Percentiles rank a stretch among this genome's conserved stretches.
These are phyloP conservation scores for Tamias sibiricus DNA, from an alignment of 2,113 vertebrate genomes.

Conservation along the genomic window DNA sequence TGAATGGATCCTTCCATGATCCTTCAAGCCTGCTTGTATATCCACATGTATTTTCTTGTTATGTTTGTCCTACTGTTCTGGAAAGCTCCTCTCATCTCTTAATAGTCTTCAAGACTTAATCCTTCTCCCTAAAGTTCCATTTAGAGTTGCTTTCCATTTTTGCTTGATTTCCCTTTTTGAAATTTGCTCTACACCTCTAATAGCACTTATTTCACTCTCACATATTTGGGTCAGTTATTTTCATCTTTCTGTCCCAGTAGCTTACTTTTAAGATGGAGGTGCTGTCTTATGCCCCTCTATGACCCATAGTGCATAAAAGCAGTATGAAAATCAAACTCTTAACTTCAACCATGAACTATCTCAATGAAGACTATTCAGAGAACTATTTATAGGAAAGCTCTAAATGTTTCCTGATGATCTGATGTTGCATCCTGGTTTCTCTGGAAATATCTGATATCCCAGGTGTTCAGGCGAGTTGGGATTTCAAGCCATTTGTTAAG, in stretches of 20 bases:
- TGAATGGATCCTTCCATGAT: neutral
- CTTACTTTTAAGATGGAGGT: neutral
- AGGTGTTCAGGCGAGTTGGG: neutral
- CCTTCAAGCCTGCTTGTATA: neutral
- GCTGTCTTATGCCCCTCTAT: neutral
- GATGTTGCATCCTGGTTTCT: neutral
- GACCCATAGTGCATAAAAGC: neutral
- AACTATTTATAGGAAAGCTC: neutral
- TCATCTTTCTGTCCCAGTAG: neutral
- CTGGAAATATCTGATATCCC: neutral
- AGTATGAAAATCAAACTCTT: neutral
- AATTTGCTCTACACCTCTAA: neutral
- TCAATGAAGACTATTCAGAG: neutral
- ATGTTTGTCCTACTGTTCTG: neutral
- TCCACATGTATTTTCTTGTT: neutral
- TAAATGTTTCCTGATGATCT: neutral
- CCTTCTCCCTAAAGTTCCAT: neutral
- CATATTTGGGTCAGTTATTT: neutral
- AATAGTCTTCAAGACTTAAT: neutral
- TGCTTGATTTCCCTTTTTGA: neutral
- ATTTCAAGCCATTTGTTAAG: neutral
- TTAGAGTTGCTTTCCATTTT: neutral
- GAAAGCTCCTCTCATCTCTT: neutral
- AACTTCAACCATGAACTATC: neutral
- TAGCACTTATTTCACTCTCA: neutral